Evolutionary conservation across 2,797 vertebrate genomes (phyloP).

Genomic region (Chelonia mydas): DNA sequence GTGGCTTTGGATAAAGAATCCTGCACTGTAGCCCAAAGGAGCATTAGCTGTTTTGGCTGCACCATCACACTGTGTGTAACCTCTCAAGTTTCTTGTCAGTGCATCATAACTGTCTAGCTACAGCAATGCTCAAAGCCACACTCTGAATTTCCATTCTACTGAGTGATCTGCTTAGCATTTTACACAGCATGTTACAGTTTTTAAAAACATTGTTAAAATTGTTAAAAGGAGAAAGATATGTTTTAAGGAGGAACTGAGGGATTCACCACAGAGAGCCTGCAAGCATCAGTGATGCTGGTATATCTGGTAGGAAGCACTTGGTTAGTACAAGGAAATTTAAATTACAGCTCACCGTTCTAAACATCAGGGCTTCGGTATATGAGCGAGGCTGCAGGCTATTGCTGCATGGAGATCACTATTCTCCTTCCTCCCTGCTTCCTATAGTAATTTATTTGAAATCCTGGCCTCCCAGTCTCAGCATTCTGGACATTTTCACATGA

Average conservation of each 20-base stretch:
- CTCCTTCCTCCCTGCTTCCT: background rate
- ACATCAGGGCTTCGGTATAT: background rate
- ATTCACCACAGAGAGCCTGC: background rate
- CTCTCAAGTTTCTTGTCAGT: background rate
- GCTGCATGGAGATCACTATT: background rate
- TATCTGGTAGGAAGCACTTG: background rate
- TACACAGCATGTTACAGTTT: background rate
- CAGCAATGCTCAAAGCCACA: background rate
- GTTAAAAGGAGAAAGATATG: background rate
- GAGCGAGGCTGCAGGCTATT: background rate
- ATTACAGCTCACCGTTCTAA: background rate
- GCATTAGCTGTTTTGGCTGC: background rate
- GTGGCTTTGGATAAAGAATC: background rate
- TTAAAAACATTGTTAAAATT: background rate
- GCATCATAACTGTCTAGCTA: background rate
- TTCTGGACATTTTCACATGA: background rate
- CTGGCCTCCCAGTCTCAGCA: background rate
- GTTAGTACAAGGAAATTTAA: background rate
- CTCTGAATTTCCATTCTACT: background rate
- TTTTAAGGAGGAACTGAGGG: background rate
- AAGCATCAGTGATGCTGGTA: background rate
- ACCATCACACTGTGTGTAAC: background rate
- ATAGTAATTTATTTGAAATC: background rate
- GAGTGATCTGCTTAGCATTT: background rate
- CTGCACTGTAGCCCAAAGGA: background rate